These are phyloP conservation scores for Heliconius himera DNA, from an alignment of 1,140 invertebrate species.

Conservation along the genomic window DNA sequence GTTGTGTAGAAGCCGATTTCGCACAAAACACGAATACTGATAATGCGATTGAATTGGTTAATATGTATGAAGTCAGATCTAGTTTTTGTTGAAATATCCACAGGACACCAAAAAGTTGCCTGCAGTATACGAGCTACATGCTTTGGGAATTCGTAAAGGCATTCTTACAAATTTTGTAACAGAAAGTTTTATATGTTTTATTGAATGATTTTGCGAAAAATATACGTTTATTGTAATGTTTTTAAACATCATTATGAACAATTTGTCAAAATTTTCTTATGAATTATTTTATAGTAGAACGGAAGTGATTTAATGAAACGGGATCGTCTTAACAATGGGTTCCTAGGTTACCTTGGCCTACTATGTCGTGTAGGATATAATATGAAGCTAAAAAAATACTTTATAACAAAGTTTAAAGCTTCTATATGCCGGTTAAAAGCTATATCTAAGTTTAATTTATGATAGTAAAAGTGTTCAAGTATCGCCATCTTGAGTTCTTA, in stretches of 20 bases:
- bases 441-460: background rate
- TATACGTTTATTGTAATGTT: background rate
- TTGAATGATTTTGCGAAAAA: background rate
- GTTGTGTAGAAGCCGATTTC: constrained; percentile 52
- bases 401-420: background rate
- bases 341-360: no score
- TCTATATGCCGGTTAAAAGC: background rate
- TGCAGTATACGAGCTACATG: constrained; percentile 21
- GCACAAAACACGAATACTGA: constrained; percentile 56
- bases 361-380: no score
- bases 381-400: background rate
- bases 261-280: background rate
- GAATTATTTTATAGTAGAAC: background rate
- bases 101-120: constrained; percentile 40
- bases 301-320: no score
- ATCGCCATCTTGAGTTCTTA: constrained; percentile 32
- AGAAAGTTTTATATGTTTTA: background rate
- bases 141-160: constrained; percentile 17
- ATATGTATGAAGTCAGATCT: constrained; percentile 57
- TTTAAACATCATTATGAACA: background rate
- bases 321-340: no score
- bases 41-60: constrained; percentile 61
- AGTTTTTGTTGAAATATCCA: constrained; percentile 46
- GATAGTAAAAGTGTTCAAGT: background rate
- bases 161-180: constrained; percentile 30